Evolutionary conservation across 2,797 vertebrate genomes (phyloP), one percentile per base, ranked within the genome.

Genomic region (Vultur gryphus): DNA sequence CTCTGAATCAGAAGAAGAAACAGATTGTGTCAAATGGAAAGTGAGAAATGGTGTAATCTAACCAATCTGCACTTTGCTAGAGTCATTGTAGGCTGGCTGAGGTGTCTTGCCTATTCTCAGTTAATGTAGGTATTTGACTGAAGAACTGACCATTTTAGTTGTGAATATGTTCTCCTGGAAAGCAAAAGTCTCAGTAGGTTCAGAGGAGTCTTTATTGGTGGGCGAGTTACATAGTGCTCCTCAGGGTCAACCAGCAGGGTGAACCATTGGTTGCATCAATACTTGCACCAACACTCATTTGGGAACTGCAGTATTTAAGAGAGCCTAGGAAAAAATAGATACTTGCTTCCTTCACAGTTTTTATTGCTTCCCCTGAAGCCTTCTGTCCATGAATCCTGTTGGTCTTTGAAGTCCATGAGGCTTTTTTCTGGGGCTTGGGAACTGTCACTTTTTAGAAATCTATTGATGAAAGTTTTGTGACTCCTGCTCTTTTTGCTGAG

Each of bases 1-100:
- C 59, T 71, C 64, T 94, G 81, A 97, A 61, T 97, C 78, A 82
- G 54, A 78, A 64, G 71, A 89, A 88, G 59, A 83, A 92, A 77
- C 57, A 94, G 87, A 91, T 92, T 95, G 75, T 89, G 82, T 78
- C 49, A 84, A 91, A 84, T 4, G 11, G 31, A 72, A 92, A 84
- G 82, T 43, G 37, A 84, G 70, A 89, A 95, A 75, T 82, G 91
- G 39, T 0, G 0, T 73, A 65, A 92, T 92, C 37, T 92, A 86
- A 89, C 79, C 66, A 73, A 11, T 87, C 51, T 82, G 57, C 77
- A 61, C 69, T 83, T 90, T 29, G 46, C 26, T 58, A 65, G 35
- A 91, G 35, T 83, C 55, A 20, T 29, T 16, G 29, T 41, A 76
- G 65, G 21, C 69, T 72, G n/a, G 33, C 16, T 82, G 59, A 89